A percentile compares a stretch with the other conserved stretches of the same genome.
Evolutionary conservation across 1,140 invertebrate species (phyloP).

Genomic region (Trichoplusia ni): DNA sequence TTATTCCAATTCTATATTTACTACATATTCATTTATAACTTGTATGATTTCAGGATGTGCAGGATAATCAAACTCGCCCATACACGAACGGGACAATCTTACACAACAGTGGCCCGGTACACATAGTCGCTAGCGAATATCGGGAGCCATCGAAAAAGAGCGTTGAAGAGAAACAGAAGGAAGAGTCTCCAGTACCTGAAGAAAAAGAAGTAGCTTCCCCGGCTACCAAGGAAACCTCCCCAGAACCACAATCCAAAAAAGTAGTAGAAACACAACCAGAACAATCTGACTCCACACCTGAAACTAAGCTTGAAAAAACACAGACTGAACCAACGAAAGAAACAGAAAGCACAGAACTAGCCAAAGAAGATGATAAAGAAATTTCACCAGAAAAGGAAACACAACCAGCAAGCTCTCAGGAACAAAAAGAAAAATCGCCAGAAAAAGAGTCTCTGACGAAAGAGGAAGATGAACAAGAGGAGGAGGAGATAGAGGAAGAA

Average conservation of each 20-base stretch:
- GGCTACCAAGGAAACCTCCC: constrained; percentile 22
- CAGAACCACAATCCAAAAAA: constrained; percentile 28
- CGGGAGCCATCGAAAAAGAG: constrained; percentile 55
- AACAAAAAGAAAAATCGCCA: constrained; percentile 35
- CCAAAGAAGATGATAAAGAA: constrained; percentile 8
- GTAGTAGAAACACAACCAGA: constrained; percentile 39
- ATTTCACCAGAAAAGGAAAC: constrained; percentile 14
- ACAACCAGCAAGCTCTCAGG: constrained; percentile 33
- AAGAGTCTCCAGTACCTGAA: constrained; percentile 43
- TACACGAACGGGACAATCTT: constrained; percentile 76
- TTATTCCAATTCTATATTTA: too few relatives aligned
- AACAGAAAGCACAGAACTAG: not conserved
- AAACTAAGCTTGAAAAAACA: not conserved
- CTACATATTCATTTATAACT: too few relatives aligned
- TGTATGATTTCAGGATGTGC: constrained; percentile 65
- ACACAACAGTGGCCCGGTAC: constrained; percentile 64
- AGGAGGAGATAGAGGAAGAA: constrained; percentile 21
- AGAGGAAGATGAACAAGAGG: constrained; percentile 1
- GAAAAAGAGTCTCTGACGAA: constrained; percentile 23
- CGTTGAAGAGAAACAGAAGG: constrained; percentile 45
- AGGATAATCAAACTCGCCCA: constrained; percentile 69
- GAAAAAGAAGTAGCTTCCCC: constrained; percentile 29
- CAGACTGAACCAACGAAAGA: constrained; percentile 30
- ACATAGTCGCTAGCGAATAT: constrained; percentile 71
- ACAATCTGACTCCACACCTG: not conserved